phyloP scores from a whole-genome alignment of 92 coral and sea anemone genomes.

The Parazoanthus atlanticus region DNA sequence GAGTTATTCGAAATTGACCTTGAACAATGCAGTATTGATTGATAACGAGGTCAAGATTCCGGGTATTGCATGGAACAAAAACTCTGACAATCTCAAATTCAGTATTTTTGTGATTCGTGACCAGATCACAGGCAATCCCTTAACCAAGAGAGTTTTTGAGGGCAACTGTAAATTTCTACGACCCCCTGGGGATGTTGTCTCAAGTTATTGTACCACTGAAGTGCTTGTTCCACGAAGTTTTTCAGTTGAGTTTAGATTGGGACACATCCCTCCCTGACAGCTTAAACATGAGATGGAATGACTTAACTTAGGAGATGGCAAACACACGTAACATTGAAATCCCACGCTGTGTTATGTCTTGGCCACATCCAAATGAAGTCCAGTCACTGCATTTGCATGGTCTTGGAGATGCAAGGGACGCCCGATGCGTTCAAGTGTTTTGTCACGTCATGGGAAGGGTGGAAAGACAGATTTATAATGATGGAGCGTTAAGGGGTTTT shows the following conservation, averaged over 20 bases:
- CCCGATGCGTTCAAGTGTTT: no score
- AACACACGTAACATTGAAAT: background rate
- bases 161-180: slow-evolving; percentile 35
- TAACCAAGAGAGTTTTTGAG: slow-evolving; percentile 43
- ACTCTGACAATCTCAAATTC: slow-evolving; percentile 53
- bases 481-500: no score
- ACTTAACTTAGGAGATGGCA: background rate
- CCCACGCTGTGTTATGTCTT: no score
- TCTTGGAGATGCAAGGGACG: no score
- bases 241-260: slow-evolving; percentile 54
- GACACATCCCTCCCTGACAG: slow-evolving; percentile 14
- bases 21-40: slow-evolving; percentile 6
- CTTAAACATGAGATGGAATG: background rate
- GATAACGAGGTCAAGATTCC: slow-evolving; percentile 46
- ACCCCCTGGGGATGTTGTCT: slow-evolving; percentile 34
- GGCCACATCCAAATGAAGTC: no score
- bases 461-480: no score
- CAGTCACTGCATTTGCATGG: no score
- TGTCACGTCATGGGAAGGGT: no score
- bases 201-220: slow-evolving; percentile 53
- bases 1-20: background rate
- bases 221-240: slow-evolving; percentile 55
- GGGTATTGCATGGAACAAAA: slow-evolving; percentile 59
- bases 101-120: slow-evolving; percentile 42
- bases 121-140: slow-evolving; percentile 28